Conservation (phyloP, 1,140 invertebrate species). For the Drosophila pruinosa region DNA sequence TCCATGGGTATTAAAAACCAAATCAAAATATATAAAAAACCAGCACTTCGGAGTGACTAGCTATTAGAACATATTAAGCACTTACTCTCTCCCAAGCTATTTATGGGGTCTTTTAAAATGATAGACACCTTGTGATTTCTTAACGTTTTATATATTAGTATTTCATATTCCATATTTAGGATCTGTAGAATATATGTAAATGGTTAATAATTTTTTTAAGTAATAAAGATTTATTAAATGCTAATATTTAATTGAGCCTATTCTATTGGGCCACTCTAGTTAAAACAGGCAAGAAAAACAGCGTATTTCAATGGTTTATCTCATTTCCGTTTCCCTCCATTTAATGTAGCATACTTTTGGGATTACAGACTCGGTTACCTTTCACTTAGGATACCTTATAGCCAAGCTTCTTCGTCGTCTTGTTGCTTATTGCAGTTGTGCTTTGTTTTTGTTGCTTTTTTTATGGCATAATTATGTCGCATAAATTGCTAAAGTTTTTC, state of each 20-base stretch:
- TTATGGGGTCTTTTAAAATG: background rate
- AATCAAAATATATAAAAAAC: too few species aligned
- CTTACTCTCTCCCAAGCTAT: background rate
- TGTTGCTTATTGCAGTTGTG: conserved; percentile 41
- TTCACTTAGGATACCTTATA: conserved; percentile 11
- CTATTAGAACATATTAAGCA: conserved; percentile 14
- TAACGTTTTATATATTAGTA: background rate
- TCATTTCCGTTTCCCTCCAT: background rate
- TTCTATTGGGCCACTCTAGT: too few species aligned
- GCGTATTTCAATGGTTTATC: too few species aligned
- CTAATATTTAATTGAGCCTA: too few species aligned
- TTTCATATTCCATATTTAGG: background rate
- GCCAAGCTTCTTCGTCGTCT: conserved; percentile 14
- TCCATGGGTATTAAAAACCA: too few species aligned
- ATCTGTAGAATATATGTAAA: background rate
- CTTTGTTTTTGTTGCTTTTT: conserved; percentile 46
- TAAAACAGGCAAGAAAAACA: too few species aligned
- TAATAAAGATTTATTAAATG: too few species aligned
- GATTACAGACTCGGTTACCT: background rate
- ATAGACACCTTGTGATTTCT: too few species aligned
- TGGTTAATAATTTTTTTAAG: too few species aligned
- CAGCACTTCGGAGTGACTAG: conserved; percentile 55
- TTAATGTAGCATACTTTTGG: conserved; percentile 4
- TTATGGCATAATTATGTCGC: conserved; percentile 80
- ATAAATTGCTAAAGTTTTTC: conserved; percentile 81